These are phyloP conservation scores for Crypturellus undulatus DNA, from an alignment of 2,113 vertebrate species.

Conservation along the genomic window DNA sequence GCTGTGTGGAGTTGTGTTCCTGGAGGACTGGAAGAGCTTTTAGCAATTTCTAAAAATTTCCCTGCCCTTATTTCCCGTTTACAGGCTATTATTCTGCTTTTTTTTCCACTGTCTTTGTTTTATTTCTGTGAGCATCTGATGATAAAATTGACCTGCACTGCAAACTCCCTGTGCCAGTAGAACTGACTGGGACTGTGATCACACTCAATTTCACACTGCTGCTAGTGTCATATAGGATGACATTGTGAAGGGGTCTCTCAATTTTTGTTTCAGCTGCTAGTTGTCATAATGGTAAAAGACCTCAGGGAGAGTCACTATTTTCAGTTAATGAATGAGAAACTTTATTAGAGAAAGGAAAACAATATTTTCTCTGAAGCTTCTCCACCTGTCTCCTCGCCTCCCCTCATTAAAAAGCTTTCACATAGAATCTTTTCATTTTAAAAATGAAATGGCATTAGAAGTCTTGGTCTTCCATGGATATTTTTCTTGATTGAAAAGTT, in stretches of 20 bases:
- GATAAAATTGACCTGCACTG: constrained; percentile 21
- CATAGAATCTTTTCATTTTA: constrained; percentile 11
- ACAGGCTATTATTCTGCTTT: background rate
- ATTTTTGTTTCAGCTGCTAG: constrained; percentile 50
- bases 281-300: constrained; percentile 29
- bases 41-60: background rate
- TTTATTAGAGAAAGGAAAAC: constrained; percentile 1
- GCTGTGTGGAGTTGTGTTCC: background rate
- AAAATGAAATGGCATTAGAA: background rate
- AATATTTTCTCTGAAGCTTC: background rate
- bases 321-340: constrained; percentile 14
- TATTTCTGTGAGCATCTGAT: constrained; percentile 4
- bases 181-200: constrained; percentile 35
- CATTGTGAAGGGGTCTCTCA: constrained; percentile 36
- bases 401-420: background rate
- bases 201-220: constrained; percentile 56
- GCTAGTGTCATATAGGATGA: constrained; percentile 33
- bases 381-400: background rate
- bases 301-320: background rate
- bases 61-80: background rate
- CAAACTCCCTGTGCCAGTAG: constrained; percentile 38
- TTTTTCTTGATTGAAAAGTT: constrained; percentile 1
- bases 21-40: background rate
- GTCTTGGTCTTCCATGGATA: background rate
- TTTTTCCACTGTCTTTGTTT: background rate